phyloP scores from a whole-genome alignment of 2,113 vertebrate species.

The Circaetus cinerascens region DNA sequence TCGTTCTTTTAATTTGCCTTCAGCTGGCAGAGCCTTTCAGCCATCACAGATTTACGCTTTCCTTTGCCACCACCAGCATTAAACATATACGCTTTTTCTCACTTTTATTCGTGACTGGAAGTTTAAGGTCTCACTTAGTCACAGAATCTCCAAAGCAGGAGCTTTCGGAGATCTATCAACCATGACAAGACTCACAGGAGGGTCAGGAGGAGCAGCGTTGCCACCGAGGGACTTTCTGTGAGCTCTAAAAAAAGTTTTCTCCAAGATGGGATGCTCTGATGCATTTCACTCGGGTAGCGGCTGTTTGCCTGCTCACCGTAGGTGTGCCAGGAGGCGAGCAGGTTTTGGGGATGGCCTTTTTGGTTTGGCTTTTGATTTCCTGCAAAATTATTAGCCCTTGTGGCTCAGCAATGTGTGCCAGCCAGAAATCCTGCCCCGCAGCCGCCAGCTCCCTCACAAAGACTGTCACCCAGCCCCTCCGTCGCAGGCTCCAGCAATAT shows the following conservation, averaged over 20 bases:
- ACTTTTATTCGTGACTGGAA: neutral
- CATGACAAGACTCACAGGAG: neutral
- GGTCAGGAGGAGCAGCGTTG: conserved; percentile 19
- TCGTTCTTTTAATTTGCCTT: neutral
- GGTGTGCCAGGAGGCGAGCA: neutral
- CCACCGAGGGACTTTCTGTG: neutral
- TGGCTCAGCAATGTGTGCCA: neutral
- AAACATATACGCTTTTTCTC: neutral
- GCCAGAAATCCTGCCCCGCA: neutral
- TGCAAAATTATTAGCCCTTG: neutral
- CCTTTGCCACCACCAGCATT: neutral
- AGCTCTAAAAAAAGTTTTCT: neutral
- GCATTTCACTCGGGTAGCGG: fast-evolving
- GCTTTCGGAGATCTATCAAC: neutral
- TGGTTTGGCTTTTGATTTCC: neutral
- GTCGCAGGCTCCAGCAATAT: fast-evolving
- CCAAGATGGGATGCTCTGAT: neutral
- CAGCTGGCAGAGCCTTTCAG: neutral
- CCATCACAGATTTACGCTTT: neutral
- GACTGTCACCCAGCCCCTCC: neutral
- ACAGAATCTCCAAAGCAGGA: neutral
- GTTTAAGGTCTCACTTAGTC: neutral
- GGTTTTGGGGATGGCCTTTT: neutral
- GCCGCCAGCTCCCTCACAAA: neutral
- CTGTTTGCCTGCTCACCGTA: neutral